Base-by-base conservation (phyloP, 2,888 invertebrate genomes). In the Orgyia antiqua region DNA sequence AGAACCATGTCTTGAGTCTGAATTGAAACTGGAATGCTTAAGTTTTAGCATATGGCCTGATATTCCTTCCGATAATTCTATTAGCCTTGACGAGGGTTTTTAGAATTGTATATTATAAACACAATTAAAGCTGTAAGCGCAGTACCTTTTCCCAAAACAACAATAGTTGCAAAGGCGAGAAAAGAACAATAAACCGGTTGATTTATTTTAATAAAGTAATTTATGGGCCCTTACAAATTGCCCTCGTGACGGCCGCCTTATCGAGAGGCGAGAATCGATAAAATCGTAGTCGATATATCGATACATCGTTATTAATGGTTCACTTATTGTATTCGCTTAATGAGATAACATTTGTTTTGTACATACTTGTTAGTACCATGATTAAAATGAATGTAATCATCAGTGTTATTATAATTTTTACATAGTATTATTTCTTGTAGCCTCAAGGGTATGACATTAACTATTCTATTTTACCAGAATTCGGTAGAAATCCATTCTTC, bases 161-260 rank as follows among this genome's bases (percentile, higher is more conserved):
- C 68, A 74, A 71, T 66, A 67, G 63, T 59, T 53, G 62, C 69
- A 56, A 68, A 77, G 71, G 79, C 69, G 78, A 70, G 77, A 79
- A 75, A 69, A 75, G 75, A 83, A 82, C 79, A 83, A 82, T 83
- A 82, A 79, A 77, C 61, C 53, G 52, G 54, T 67, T 82, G 82
- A 83, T 83, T 83, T 83, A 83, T 83, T 78, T 78, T 79, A 80
- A 82, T 83, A 79, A 79, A 77, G 65, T 80, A 77, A 83, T 83
- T 82, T 83, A 84, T 82, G 76, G 66, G 61, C 68, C 56, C 63
- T 68, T 68, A 80, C 83, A 82, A 80, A 83, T 83, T 82, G 80
- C 72, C 64, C 73, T 68, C 68, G 68, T 72, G 77, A 73, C 75
- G 66, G 59, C 61, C 42, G 62, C 62, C 68, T 75, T 79, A 79